A percentile compares a stretch with the other conserved stretches of the same genome.
These are phyloP conservation scores for Chelonus insularis DNA, from an alignment of 1,140 invertebrate genomes.

Conservation along the genomic window DNA sequence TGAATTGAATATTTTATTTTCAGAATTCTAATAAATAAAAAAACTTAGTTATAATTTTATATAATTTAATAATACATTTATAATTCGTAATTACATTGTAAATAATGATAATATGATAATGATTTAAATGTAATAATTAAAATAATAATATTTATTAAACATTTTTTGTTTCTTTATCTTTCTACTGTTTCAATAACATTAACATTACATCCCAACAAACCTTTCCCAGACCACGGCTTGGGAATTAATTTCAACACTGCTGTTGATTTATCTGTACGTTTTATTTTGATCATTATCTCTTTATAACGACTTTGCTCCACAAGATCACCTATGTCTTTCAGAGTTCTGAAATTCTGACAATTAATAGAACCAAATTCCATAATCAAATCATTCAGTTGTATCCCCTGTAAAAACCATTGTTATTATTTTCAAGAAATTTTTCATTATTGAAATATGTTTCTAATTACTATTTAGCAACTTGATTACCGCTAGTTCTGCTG, in stretches of 20 bases:
- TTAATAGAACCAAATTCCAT: slow-evolving; percentile 84
- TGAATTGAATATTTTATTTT: too few species aligned
- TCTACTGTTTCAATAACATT: slow-evolving; percentile 61
- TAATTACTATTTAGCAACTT: slow-evolving; percentile 46
- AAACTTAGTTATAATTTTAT: too few species aligned
- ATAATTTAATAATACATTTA: too few species aligned
- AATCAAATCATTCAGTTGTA: slow-evolving; percentile 73
- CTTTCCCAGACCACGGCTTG: slow-evolving; percentile 71
- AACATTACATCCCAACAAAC: slow-evolving; percentile 78
- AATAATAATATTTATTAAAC: too few species aligned
- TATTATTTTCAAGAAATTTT: too few species aligned
- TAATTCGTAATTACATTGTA: too few species aligned
- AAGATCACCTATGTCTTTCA: slow-evolving; percentile 70
- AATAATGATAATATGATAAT: too few species aligned
- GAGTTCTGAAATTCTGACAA: slow-evolving; percentile 70
- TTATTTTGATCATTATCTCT: slow-evolving; percentile 65
- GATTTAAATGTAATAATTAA: too few species aligned
- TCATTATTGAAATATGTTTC: too few species aligned
- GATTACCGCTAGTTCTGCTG: slow-evolving; percentile 78
- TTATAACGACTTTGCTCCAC: slow-evolving; percentile 75
- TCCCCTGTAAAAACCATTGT: too few species aligned
- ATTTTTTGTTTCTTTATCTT: slow-evolving; percentile 55
- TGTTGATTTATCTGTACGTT: slow-evolving; percentile 55
- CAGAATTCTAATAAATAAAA: too few species aligned
- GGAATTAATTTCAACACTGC: slow-evolving; percentile 66